Conservation (phyloP, 2,797 vertebrate species). For the Gallinago stenura region DNA sequence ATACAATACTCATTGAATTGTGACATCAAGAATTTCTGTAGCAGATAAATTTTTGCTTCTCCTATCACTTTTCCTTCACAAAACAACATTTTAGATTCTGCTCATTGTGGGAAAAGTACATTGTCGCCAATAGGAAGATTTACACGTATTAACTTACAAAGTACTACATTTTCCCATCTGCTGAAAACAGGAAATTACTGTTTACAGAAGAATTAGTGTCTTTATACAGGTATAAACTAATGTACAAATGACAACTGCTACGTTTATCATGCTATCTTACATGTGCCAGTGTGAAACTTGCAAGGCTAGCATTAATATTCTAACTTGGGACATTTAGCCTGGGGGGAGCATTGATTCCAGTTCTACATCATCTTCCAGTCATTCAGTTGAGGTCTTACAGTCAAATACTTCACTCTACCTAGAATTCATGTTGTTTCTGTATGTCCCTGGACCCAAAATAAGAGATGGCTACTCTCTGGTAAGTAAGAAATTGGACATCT, state of each 20-base stretch:
- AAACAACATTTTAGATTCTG: not conserved
- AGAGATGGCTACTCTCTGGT: not conserved
- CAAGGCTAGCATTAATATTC: not conserved
- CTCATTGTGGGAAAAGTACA: not conserved
- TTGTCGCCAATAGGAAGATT: not conserved
- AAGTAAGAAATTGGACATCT: not conserved
- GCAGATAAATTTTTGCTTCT: not conserved
- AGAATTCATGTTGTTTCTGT: not conserved
- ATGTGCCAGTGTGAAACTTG: not conserved
- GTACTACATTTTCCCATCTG: not conserved
- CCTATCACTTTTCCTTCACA: not conserved
- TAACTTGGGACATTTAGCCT: not conserved
- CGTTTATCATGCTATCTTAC: rapidly evolving
- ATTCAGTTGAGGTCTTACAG: not conserved
- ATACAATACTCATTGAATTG: not conserved
- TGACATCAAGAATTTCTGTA: not conserved
- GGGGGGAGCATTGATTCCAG: not conserved
- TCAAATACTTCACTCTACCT: not conserved
- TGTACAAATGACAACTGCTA: not conserved
- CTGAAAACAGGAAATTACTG: not conserved
- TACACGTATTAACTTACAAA: not conserved
- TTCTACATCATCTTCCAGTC: not conserved
- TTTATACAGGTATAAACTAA: not conserved
- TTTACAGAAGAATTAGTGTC: not conserved
- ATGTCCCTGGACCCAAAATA: not conserved